Base-by-base conservation (phyloP, 1,140 invertebrate genomes). In the Drosophila punjabiensis region DNA sequence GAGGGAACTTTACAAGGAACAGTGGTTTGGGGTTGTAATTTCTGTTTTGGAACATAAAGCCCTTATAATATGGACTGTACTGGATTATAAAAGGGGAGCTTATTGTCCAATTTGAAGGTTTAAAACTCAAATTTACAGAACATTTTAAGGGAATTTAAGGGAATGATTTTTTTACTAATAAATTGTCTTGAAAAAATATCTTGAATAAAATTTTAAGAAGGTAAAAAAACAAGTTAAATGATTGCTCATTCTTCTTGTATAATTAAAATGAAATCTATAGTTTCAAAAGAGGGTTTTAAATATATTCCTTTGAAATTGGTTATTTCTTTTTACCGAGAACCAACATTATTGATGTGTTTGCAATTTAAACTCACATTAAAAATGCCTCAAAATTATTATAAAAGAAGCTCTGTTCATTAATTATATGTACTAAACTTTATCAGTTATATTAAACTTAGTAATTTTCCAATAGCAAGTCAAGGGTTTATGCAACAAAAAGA, bases 11-110 rank as follows among this genome's bases (percentile, higher is more conserved):
- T 14, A 24, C 37, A 37, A 43, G 37, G 73, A 37, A 79, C 76
- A 79, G 76, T 79, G 76, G 66, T 62, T 43, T 7, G 2, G 7
- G 11, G 0, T 6, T n/a, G 16, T 5, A 6, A 11, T 28, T n/a
- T n/a, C 4, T 56, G 1, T 16, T 39, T 8, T 11, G 28, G 30
- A 53, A 18, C 1, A 37, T 6, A 24, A 37, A 10, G 0, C 4
- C 3, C 14, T 2, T 11, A 1, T 6, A 24, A 11, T 6, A 5
- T 11, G 2, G 1, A 5, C 4, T 35, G 5, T 11, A n/a, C 9
- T 11, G 9, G 14, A 28, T 14, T 28, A 4, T 11, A n/a, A 30
- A 30, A n/a, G 4, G 4, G 11, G 3, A 7, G 6, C 5, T 20
- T 35, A 14, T 14, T 14, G 11, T 16, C 7, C 7, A 4, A 35